Evolutionary conservation across 1,140 invertebrate genomes (phyloP).

Genomic region (Phthorimaea operculella): DNA sequence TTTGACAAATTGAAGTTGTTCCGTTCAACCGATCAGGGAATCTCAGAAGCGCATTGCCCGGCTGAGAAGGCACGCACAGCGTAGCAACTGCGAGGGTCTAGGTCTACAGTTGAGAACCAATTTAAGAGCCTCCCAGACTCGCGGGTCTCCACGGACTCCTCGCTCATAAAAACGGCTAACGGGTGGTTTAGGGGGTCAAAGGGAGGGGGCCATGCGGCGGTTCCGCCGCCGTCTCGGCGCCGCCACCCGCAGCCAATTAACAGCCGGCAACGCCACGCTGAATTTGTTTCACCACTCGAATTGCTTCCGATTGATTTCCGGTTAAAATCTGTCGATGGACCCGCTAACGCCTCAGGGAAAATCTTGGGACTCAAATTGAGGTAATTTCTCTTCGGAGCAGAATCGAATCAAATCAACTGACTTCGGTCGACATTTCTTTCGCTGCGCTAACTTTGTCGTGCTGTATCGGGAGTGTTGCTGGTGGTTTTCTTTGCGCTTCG

Average conservation of each 20-base stretch:
- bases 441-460: too few relatives aligned
- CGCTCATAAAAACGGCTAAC: constrained; percentile 56
- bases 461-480: too few relatives aligned
- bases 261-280: constrained; percentile 58
- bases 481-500: too few relatives aligned
- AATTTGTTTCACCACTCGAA: constrained; percentile 62
- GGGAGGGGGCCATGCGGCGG: constrained; percentile 55
- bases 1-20: too few relatives aligned
- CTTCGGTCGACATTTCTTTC: too few relatives aligned
- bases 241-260: constrained; percentile 66
- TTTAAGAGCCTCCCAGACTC: constrained; percentile 50
- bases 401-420: too few relatives aligned
- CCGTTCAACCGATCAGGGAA: too few relatives aligned
- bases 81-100: background rate
- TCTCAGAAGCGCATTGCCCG: too few relatives aligned
- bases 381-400: too few relatives aligned
- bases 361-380: too few relatives aligned
- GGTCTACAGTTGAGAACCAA: constrained; percentile 26
- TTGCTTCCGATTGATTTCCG: constrained; percentile 64
- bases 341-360: constrained; percentile 10
- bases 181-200: constrained; percentile 22
- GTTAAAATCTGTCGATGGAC: constrained; percentile 11
- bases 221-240: constrained; percentile 66
- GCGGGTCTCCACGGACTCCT: constrained; percentile 48
- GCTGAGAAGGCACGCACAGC: too few relatives aligned